phyloP scores from a whole-genome alignment of 2,113 vertebrate species.

The Perca fluviatilis region DNA sequence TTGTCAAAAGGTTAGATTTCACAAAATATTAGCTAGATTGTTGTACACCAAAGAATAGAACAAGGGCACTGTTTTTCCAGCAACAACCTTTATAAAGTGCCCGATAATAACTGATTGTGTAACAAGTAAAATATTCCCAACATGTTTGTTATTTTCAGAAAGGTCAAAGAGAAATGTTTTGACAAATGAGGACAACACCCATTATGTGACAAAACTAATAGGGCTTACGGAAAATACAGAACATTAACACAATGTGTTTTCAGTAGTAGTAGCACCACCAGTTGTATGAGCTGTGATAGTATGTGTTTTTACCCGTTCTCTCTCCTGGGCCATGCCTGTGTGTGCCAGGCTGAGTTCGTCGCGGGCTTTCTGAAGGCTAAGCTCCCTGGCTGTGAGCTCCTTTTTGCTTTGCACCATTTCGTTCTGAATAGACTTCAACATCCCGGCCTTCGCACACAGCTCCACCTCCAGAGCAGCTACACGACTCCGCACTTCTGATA shows the following conservation, averaged over 20 bases:
- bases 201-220: slow-evolving; percentile 10
- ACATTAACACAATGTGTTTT: slow-evolving; percentile 17
- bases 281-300: background rate
- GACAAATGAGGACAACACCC: slow-evolving; percentile 32
- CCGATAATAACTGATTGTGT: background rate
- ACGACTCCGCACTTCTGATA: slow-evolving; percentile 62
- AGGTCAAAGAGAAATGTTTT: slow-evolving; percentile 19
- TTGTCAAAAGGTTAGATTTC: slow-evolving; percentile 11
- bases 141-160: slow-evolving; percentile 1
- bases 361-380: slow-evolving; percentile 67
- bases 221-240: background rate
- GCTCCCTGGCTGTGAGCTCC: slow-evolving; percentile 75
- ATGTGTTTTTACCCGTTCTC: slow-evolving; percentile 74
- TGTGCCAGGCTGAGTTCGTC: slow-evolving; percentile 75
- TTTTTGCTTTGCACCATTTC: slow-evolving; percentile 72
- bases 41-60: background rate
- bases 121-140: slow-evolving; percentile 9
- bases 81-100: background rate
- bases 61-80: background rate
- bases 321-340: slow-evolving; percentile 76
- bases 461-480: slow-evolving; percentile 78
- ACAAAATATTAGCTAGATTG: slow-evolving; percentile 6
- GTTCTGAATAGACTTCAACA: slow-evolving; percentile 65
- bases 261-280: background rate
- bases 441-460: slow-evolving; percentile 66